Evolutionary conservation across 2,113 vertebrate species (phyloP).

Genomic region (Eulemur macaco): DNA sequence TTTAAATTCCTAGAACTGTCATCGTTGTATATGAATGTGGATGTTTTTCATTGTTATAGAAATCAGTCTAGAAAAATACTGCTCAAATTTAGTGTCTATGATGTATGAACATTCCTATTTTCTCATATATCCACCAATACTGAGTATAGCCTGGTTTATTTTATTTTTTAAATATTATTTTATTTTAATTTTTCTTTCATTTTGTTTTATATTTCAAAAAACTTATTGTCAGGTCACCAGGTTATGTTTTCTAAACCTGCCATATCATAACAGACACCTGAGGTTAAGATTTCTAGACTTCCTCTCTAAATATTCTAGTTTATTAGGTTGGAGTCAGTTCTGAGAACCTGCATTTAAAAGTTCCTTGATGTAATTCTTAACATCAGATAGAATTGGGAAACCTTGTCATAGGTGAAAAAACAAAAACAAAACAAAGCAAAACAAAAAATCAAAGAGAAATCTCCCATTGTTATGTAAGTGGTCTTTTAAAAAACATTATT

Average conservation of each 20-base stretch:
- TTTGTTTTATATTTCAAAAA: background rate
- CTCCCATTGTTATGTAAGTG: background rate
- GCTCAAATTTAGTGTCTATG: background rate
- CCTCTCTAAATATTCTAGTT: background rate
- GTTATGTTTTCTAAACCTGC: background rate
- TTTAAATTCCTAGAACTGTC: background rate
- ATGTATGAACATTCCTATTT: background rate
- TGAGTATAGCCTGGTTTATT: background rate
- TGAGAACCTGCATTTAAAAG: background rate
- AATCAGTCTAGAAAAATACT: background rate
- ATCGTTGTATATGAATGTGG: background rate
- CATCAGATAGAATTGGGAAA: background rate
- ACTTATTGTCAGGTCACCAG: background rate
- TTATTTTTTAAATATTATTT: background rate
- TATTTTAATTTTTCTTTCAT: background rate
- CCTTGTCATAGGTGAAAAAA: background rate
- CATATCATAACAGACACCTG: background rate
- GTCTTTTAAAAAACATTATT: background rate
- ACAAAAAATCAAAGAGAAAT: background rate
- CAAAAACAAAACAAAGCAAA: background rate
- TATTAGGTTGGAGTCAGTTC: background rate
- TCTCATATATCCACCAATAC: background rate
- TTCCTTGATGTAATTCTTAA: background rate
- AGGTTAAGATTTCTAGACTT: background rate
- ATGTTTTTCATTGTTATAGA: conserved; percentile 22